Evolutionary conservation across 2,888 invertebrate species (phyloP), one percentile per base, ranked within the genome.

Genomic region (Camptogramma bilineatum): DNA sequence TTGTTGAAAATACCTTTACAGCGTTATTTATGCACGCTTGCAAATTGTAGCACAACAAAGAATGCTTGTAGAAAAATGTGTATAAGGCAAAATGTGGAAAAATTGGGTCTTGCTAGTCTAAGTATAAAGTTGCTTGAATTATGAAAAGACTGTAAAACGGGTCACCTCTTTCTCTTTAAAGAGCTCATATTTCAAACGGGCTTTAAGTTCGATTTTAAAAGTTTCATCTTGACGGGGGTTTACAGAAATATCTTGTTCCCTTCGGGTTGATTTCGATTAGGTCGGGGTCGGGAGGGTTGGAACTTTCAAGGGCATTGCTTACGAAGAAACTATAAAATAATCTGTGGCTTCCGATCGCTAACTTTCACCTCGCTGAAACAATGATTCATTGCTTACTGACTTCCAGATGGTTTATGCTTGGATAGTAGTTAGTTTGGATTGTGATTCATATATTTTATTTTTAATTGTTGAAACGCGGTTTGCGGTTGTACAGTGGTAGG

Each of bases 221-320:
- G 56, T 62, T 68, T 68, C 57, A 57, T 65, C 64, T 58, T 64
- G 68, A 63, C 52, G 34, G 60, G 21, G 54, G 57, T 57, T 59
- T 53, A 58, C 58, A 62, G 50, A 69, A 69, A 69, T 58, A 59
- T 70, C 72, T 73, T 72, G 65, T 72, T 68, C 69, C 71, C 73
- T 68, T 63, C 68, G 69, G 74, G 73, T 77, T 79, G 76, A 79
- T 81, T 80, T 75, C 77, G 79, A 80, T 80, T 79, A 80, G 72
- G 66, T 67, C 57, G 71, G 74, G 73, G 68, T 72, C 61, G 69
- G 58, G 73, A 62, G 74, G 72, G 64, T 47, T 34, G 50, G 64
- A 77, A 75, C 66, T 76, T 75, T 76, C 70, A 70, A 73, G 70
- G 76, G 69, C 63, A 47, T 46, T 28, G 47, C 28, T 28, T 28